Base-by-base conservation (phyloP, 2,888 invertebrate genomes). In the Diabrotica balteata region DNA sequence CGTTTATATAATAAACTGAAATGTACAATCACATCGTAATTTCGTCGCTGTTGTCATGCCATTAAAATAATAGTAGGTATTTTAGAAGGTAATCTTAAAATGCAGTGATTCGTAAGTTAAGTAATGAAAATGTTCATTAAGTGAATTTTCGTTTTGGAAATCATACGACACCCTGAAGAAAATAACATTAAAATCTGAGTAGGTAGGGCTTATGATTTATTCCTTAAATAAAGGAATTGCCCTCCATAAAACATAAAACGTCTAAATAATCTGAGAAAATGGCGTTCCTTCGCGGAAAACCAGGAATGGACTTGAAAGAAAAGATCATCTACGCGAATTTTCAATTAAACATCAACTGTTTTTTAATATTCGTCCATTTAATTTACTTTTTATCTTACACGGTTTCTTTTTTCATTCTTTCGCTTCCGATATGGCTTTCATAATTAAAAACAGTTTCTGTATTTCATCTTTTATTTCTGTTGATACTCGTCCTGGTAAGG, bases 111-210 rank as follows among this genome's bases (percentile, higher is more conserved):
- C 44, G 45, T 46, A 63, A 49, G 9, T 44, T 50, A 22, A 11
- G 57, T 51, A 54, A 57, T 51, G 63, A 63, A 63, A 63, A 63
- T 55, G 63, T 55, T 63, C 63, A 63, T 63, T 63, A 63, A 63
- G 63, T 63, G 47, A 42, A 63, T 63, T 55, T 63, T 63, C 63
- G 55, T 63, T 63, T 63, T 63, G 55, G 55, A 63, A 63, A 63
- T 55, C 55, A 49, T 63, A 63, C 62, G 63, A 63, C 43, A 57
- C 57, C 57, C 44, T 57, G 50, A 17, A 63, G 44, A 46, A 63
- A 63, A 63, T 54, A 51, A 49, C 63, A 63, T 63, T 63, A 63
- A 57, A 63, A 63, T 63, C 57, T 42, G 61, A 44, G 50, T 51
- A 51, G 17, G 49, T 63, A 63, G 43, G 51, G 63, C 57, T 63